Evolutionary conservation across 2,888 invertebrate species (phyloP).

Genomic region (Erebia aethiops): DNA sequence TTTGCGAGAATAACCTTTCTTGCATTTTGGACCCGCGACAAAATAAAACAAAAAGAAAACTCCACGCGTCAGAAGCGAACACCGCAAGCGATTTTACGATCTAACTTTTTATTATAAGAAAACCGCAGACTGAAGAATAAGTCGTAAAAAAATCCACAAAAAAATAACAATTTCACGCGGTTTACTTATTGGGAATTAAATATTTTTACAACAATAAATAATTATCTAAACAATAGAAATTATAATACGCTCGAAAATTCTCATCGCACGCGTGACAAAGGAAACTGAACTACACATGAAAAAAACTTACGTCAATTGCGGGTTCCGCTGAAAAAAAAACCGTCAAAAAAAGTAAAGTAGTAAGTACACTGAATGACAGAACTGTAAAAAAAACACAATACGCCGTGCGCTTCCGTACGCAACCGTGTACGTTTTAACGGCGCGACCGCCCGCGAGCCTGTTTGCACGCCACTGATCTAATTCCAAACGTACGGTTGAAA

Average conservation of each 20-base stretch:
- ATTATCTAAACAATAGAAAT: background rate
- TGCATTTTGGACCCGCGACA: conserved; percentile 1
- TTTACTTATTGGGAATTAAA: background rate
- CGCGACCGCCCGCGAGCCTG: conserved; percentile 54
- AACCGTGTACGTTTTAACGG: conserved; percentile 10
- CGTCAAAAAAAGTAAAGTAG: conserved; percentile 40
- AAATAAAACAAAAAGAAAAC: conserved; percentile 22
- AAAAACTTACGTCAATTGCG: conserved; percentile 64
- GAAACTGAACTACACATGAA: conserved; percentile 52
- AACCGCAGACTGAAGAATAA: conserved; percentile 49
- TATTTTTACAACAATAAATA: background rate
- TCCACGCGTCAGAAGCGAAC: conserved; percentile 38
- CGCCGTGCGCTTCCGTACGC: conserved; percentile 41
- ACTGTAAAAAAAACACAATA: conserved; percentile 54
- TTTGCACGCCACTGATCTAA: conserved; percentile 76
- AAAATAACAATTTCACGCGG: conserved; percentile 14
- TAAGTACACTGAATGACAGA: conserved; percentile 46
- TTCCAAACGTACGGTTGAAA: conserved; percentile 74
- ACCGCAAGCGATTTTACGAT: conserved; percentile 42
- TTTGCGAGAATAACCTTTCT: conserved; percentile 18
- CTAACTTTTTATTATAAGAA: conserved; percentile 47
- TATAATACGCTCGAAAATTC: background rate
- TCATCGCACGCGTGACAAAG: conserved; percentile 28
- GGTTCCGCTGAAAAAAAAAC: conserved; percentile 48
- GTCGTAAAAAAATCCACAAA: conserved; percentile 46